Evolutionary conservation across 2,888 invertebrate genomes (phyloP).

Genomic region (Prosapia bicincta): DNA sequence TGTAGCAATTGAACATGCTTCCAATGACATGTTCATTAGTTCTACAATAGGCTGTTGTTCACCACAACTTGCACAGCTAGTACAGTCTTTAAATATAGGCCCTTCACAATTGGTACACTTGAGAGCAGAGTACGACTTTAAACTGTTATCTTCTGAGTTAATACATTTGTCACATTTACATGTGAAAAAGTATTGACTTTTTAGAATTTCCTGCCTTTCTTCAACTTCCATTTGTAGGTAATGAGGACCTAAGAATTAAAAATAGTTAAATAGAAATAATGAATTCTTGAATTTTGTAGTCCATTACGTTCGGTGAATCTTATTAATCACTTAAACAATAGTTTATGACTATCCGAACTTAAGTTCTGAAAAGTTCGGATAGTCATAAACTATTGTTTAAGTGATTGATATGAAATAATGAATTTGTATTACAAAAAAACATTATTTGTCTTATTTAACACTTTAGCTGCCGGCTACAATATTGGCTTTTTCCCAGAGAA

Average conservation of each 20-base stretch:
- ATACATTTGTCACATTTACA: constrained; percentile 72
- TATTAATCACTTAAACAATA: too few species aligned
- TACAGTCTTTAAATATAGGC: constrained; percentile 16
- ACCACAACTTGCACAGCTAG: constrained; percentile 15
- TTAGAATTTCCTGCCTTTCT: constrained; percentile 60
- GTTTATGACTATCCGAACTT: too few species aligned
- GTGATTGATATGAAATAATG: too few species aligned
- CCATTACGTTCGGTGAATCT: too few species aligned
- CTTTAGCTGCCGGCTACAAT: too few species aligned
- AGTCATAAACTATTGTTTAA: too few species aligned
- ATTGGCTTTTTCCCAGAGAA: too few species aligned
- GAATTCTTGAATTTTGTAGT: too few species aligned
- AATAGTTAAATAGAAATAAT: too few species aligned
- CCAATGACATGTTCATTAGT: constrained; percentile 13
- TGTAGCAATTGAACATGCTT: constrained; percentile 15
- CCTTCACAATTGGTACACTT: constrained; percentile 25
- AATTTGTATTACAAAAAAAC: too few species aligned
- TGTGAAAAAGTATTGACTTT: constrained; percentile 70
- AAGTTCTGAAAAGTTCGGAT: too few species aligned
- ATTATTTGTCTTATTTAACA: too few species aligned
- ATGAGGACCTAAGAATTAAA: constrained; percentile 65
- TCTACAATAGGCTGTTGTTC: constrained; percentile 6
- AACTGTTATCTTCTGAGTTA: constrained; percentile 5
- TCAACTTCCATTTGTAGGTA: constrained; percentile 58
- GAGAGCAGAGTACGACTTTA: constrained; percentile 29